A percentile compares a stretch with the other conserved stretches of the same genome.
Conservation (phyloP, 2,113 vertebrate species). For the Phocoena sinus region DNA sequence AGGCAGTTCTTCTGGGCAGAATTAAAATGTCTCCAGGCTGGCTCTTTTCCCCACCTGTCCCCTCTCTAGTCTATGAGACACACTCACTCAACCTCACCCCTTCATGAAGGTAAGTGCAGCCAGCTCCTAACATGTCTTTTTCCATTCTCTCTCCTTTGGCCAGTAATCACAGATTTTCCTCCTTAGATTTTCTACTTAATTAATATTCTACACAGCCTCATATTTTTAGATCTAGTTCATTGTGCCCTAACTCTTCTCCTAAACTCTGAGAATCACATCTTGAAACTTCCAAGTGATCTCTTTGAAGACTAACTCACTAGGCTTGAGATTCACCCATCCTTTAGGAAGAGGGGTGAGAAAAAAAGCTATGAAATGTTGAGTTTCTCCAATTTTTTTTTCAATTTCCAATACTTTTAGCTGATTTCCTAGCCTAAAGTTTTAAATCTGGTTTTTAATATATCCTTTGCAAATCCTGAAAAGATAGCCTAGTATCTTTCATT, state of each 20-base stretch:
- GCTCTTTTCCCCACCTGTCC: neutral
- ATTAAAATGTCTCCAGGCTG: neutral
- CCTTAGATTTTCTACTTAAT: neutral
- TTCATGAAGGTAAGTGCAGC: neutral
- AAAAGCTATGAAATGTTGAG: neutral
- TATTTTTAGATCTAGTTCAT: neutral
- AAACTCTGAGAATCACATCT: neutral
- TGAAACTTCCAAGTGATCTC: neutral
- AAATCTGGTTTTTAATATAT: neutral
- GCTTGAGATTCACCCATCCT: neutral
- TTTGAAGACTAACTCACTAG: neutral
- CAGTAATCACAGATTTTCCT: neutral
- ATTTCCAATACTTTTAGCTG: neutral
- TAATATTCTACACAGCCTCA: neutral
- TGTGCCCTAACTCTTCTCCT: fast-evolving
- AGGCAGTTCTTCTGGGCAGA: neutral
- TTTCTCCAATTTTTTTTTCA: neutral
- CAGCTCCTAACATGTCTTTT: neutral
- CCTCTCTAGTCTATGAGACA: neutral
- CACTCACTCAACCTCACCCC: too few relatives aligned
- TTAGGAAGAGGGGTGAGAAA: neutral
- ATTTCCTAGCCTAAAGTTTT: neutral
- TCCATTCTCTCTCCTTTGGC: neutral
- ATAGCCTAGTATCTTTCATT: neutral
- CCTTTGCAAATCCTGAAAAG: neutral